A percentile compares a stretch with the other conserved stretches of the same genome.
phyloP scores from a whole-genome alignment of 2,113 vertebrate species.

The Plecturocebus donacophilus region DNA sequence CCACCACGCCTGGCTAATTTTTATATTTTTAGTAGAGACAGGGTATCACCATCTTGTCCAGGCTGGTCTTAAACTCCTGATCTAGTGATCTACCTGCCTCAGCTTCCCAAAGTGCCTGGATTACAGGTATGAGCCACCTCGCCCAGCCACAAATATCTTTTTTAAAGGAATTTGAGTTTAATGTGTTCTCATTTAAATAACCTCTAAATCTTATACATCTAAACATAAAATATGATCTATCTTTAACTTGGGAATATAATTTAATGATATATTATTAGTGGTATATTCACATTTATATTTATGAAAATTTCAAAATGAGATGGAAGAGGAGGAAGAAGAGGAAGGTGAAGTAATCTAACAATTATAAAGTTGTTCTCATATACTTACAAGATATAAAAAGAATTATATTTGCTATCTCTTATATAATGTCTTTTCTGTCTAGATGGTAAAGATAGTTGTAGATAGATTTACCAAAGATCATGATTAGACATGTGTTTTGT shows the following conservation, averaged over 20 bases:
- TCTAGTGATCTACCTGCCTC: too few species aligned
- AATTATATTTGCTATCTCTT: neutral
- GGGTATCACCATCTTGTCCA: too few species aligned
- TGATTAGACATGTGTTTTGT: neutral
- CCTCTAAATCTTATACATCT: neutral
- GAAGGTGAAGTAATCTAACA: neutral
- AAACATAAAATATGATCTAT: neutral
- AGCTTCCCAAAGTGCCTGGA: too few species aligned
- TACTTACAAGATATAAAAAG: neutral
- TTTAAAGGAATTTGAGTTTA: neutral
- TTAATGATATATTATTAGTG: neutral
- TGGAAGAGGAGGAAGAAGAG: neutral
- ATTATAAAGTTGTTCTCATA: neutral
- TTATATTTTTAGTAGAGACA: too few species aligned
- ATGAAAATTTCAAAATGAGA: neutral
- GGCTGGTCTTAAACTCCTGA: too few species aligned
- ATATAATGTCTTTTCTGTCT: neutral
- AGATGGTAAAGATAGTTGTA: neutral
- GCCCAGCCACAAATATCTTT: neutral
- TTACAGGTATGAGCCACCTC: too few species aligned
- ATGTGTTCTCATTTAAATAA: neutral
- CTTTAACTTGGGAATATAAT: neutral
- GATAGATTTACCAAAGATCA: neutral
- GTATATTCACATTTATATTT: neutral
- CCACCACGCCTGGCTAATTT: too few species aligned